These are phyloP conservation scores for Belonocnema kinseyi DNA, from an alignment of 1,140 invertebrate species.

Conservation along the genomic window DNA sequence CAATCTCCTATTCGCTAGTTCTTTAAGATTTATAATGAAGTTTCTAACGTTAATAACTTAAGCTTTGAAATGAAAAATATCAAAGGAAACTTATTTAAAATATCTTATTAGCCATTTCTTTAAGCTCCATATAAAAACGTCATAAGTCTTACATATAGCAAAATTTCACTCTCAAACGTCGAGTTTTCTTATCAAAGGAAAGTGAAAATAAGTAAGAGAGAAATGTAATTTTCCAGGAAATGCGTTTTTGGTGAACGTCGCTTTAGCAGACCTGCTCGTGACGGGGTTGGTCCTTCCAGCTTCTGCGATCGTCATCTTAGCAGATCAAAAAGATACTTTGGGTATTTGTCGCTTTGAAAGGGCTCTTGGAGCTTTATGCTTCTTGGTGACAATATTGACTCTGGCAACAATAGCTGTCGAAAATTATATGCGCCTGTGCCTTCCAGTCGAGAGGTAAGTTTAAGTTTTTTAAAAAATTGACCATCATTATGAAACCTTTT, in stretches of 20 bases:
- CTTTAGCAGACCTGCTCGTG: slow-evolving; percentile 84
- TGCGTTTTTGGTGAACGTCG: slow-evolving; percentile 86
- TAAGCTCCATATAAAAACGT: too few relatives aligned
- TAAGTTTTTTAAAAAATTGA: neutral
- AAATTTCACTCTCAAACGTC: too few relatives aligned
- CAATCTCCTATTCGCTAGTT: neutral
- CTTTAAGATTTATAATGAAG: too few relatives aligned
- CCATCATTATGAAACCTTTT: too few relatives aligned
- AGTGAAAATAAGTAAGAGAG: slow-evolving; percentile 41
- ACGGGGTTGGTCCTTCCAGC: slow-evolving; percentile 84
- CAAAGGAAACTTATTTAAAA: neutral
- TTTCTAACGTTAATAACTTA: too few relatives aligned
- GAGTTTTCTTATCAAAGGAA: neutral
- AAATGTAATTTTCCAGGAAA: slow-evolving; percentile 79
- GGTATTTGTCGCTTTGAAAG: slow-evolving; percentile 82
- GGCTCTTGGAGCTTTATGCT: slow-evolving; percentile 80
- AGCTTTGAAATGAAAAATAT: too few relatives aligned
- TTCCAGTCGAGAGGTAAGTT: slow-evolving; percentile 74
- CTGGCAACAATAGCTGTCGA: slow-evolving; percentile 81
- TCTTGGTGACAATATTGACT: slow-evolving; percentile 81
- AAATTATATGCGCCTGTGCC: slow-evolving; percentile 79
- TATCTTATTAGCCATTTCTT: too few relatives aligned
- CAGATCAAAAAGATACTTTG: slow-evolving; percentile 78
- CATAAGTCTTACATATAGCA: too few relatives aligned
- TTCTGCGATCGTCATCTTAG: slow-evolving; percentile 82